Evolutionary conservation across 2,888 invertebrate genomes (phyloP).

Genomic region (Dryocosmus kuriphilus): DNA sequence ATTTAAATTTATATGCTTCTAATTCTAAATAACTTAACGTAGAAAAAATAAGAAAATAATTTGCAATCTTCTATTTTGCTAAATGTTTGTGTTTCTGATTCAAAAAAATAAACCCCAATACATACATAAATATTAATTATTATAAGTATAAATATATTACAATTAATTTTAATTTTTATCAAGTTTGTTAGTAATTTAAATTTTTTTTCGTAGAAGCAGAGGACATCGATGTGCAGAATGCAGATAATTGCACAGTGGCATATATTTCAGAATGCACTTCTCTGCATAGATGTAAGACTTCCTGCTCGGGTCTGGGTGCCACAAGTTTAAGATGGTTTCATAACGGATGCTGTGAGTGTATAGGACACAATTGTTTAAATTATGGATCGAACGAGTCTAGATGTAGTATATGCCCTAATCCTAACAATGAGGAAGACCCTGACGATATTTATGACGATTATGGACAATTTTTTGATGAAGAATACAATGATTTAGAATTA

Average conservation of each 20-base stretch:
- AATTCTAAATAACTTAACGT: no score
- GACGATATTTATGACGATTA: constrained; percentile 59
- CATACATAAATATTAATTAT: no score
- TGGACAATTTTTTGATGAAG: constrained; percentile 52
- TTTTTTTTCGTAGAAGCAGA: constrained; percentile 12
- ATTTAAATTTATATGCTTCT: no score
- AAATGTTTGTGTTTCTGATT: no score
- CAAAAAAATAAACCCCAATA: no score
- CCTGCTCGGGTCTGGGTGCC: constrained; percentile 89
- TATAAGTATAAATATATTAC: no score
- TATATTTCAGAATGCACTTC: constrained; percentile 93
- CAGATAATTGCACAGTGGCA: constrained; percentile 92
- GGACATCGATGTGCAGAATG: constrained; percentile 71
- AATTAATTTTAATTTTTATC: constrained; percentile 38
- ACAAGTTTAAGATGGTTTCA: constrained; percentile 93
- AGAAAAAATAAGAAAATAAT: no score
- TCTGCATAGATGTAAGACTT: constrained; percentile 88
- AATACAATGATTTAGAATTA: background rate
- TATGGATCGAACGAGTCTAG: constrained; percentile 89
- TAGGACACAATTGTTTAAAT: constrained; percentile 90
- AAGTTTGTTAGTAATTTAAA: constrained; percentile 47
- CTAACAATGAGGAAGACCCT: constrained; percentile 39
- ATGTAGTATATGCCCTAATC: constrained; percentile 65
- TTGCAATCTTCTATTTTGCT: no score
- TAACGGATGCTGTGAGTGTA: constrained; percentile 94